phyloP scores from a whole-genome alignment of 2,797 vertebrate species.

The Pangasius macronema region DNA sequence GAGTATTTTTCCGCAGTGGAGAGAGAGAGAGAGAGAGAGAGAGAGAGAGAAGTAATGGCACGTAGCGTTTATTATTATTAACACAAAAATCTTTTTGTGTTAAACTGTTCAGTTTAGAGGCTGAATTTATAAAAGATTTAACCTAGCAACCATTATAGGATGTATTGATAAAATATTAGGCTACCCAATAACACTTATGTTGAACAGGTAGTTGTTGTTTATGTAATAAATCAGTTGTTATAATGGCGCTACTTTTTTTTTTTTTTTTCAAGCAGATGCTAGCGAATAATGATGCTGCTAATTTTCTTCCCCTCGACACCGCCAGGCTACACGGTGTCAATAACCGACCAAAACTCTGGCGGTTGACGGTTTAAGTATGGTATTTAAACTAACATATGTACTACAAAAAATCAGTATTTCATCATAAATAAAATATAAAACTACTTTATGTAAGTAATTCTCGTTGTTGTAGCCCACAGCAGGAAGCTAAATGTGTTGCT shows the following conservation, averaged over 20 bases:
- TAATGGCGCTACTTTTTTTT: not conserved
- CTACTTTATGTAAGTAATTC: conserved; percentile 2
- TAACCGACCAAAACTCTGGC: not conserved
- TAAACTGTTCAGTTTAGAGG: not conserved
- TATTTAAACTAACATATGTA: not conserved
- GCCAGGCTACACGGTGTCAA: not conserved
- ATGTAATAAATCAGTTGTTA: not conserved
- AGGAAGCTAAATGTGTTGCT: conserved; percentile 21
- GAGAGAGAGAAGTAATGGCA: not conserved
- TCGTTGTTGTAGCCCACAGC: not conserved
- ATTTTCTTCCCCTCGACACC: not conserved
- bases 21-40: not conserved
- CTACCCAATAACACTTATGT: not conserved
- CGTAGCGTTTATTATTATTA: not conserved
- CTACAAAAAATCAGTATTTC: not conserved
- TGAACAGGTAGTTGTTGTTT: not conserved
- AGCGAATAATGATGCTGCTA: not conserved
- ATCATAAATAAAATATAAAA: not conserved
- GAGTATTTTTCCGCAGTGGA: conserved; percentile 14
- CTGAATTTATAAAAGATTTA: not conserved
- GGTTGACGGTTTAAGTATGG: not conserved
- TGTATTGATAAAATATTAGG: not conserved
- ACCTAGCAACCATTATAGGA: not conserved
- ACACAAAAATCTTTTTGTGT: not conserved
- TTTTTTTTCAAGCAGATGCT: not conserved